Evolutionary conservation across 2,888 invertebrate species (phyloP).

Genomic region (Acronicta alni): DNA sequence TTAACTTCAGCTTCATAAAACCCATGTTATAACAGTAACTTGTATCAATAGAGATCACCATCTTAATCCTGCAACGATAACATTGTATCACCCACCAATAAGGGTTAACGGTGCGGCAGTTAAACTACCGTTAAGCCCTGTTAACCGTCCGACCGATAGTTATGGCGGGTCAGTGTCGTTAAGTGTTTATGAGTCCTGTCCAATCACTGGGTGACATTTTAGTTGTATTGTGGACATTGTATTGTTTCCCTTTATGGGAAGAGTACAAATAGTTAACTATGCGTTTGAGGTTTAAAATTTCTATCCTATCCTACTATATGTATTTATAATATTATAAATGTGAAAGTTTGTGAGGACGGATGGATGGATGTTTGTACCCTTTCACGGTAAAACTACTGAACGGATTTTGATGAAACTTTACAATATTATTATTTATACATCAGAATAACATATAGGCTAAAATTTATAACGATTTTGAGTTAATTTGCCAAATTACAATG

Average conservation of each 20-base stretch:
- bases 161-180: conserved; percentile 52
- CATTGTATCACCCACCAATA: conserved; percentile 52
- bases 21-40: conserved; percentile 29
- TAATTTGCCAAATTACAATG: no score
- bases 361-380: no score
- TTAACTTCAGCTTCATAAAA: conserved; percentile 25
- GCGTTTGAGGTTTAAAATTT: conserved; percentile 8
- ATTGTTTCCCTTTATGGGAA: conserved; percentile 29
- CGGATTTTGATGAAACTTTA: no score
- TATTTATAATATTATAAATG: no score
- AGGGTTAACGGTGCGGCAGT: conserved; percentile 59
- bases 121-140: conserved; percentile 61
- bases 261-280: conserved; percentile 40
- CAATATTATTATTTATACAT: no score
- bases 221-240: conserved; percentile 38
- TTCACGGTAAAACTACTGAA: no score
- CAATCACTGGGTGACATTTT: conserved; percentile 56
- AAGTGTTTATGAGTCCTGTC: conserved; percentile 57
- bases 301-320: no score
- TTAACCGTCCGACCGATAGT: conserved; percentile 55
- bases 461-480: no score
- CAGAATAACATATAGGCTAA: no score
- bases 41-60: conserved; percentile 42
- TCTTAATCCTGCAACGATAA: conserved; percentile 46
- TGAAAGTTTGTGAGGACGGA: no score